Evolutionary conservation across 1,140 invertebrate species (phyloP), one percentile per base, ranked within the genome.

Genomic region (Acyrthosiphon pisum): DNA sequence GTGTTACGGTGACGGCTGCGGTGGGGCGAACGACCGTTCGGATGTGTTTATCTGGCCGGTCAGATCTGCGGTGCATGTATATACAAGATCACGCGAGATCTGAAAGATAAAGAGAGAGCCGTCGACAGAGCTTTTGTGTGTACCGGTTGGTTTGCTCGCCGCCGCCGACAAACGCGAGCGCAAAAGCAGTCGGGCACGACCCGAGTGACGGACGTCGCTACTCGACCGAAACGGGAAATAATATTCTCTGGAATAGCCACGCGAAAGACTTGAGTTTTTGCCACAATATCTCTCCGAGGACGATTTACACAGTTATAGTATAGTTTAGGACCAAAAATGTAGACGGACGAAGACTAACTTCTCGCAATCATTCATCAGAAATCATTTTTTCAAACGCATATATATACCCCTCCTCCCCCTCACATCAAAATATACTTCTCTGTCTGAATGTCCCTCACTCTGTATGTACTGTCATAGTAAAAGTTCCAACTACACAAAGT

Each of bases 21-120:
- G 68, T 26, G 60, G 68, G 91, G 91, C 91, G 81, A 93, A 93
- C 76, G 91, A 93, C 91, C 91, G 81, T 93, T 86, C 6, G 23
- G 76, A 93, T 50, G 76, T 83, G 91, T 93, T 93, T 93, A 84
- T 84, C 91, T 37, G 35, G 48, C n/a, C 76, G 48, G 41, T 35
- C 44, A 37, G 90, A 92, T 92, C 90, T 92, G 44, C 88, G n/a
- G 68, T 46, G 91, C 91, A 44, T 93, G 91, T 93, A 86, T 86
- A 83, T 37, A 93, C 91, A 44, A 93, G 91, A 93, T 93, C 91
- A 93, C 81, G 91, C 46, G 46, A 84, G 91, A 93, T 93, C n/a
- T 22, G 22, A 86, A 37, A 53, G 91, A 93, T 93, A 86, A 93
- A 93, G 91, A 93, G 89, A 90, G 89, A 93, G 76, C 46, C 44